These are phyloP conservation scores for Synodontis membranacea DNA, from an alignment of 2,113 vertebrate species.

Conservation along the genomic window DNA sequence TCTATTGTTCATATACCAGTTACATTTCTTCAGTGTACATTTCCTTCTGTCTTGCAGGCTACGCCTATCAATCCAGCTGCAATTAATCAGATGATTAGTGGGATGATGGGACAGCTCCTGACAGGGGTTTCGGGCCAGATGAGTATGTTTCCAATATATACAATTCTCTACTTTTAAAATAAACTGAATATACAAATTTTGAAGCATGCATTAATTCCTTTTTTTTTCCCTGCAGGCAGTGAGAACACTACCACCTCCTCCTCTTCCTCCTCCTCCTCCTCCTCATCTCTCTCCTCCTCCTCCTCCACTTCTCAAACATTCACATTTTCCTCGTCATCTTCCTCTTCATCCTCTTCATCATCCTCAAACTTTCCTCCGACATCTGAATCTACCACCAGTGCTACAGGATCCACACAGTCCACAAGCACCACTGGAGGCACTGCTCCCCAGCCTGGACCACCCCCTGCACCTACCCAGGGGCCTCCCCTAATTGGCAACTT, in stretches of 20 bases:
- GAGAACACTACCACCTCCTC: slow-evolving; percentile 61
- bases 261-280: slow-evolving; percentile 55
- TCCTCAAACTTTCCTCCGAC: slow-evolving; percentile 55
- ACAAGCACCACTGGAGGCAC: slow-evolving; percentile 65
- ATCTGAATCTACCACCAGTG: slow-evolving; percentile 62
- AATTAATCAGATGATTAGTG: slow-evolving; percentile 90
- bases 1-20: not conserved
- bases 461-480: slow-evolving; percentile 61
- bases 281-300: slow-evolving; percentile 49
- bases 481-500: slow-evolving; percentile 64
- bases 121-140: slow-evolving; percentile 67
- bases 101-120: slow-evolving; percentile 84
- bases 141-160: slow-evolving; percentile 52
- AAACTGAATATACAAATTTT: not conserved
- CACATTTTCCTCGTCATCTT: slow-evolving; percentile 45
- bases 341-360: slow-evolving; percentile 52
- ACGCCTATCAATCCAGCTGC: slow-evolving; percentile 75
- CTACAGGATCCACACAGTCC: slow-evolving; percentile 68
- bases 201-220: not conserved
- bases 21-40: not conserved
- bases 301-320: slow-evolving; percentile 50
- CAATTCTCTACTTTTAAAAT: not conserved
- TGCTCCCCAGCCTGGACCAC: slow-evolving; percentile 52
- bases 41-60: slow-evolving; percentile 41
- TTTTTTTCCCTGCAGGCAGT: slow-evolving; percentile 55